Percentiles rank a stretch among this genome's conserved stretches.
Conservation (phyloP, 2,797 vertebrate species). For the Aldrovandia affinis region DNA sequence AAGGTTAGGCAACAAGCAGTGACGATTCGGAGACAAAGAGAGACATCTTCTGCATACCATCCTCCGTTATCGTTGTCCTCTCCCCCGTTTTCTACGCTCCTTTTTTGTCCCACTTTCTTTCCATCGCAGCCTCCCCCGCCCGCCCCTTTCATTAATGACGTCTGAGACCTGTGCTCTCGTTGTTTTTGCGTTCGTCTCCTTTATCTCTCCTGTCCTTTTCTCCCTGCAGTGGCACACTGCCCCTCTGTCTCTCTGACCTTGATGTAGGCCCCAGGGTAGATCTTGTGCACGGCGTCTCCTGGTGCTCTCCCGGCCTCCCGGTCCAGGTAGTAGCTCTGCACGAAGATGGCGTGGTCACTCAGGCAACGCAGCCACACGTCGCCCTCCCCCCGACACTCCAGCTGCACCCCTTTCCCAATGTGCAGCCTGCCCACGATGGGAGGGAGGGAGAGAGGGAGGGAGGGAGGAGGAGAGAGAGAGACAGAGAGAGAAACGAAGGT, state of each 20-base stretch:
- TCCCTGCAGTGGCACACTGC: neutral
- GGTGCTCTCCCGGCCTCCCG: slow-evolving; percentile 80
- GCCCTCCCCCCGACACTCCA: slow-evolving; percentile 76
- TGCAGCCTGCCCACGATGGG: slow-evolving; percentile 64
- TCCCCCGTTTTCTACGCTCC: too few species aligned
- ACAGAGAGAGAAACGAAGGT: neutral
- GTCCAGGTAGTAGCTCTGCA: slow-evolving; percentile 81
- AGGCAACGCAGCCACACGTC: slow-evolving; percentile 81
- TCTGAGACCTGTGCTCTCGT: too few species aligned
- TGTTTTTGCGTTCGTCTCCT: neutral
- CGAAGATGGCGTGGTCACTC: slow-evolving; percentile 78
- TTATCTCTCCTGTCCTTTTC: too few species aligned
- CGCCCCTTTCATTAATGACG: neutral
- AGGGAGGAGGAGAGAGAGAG: neutral
- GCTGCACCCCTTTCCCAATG: slow-evolving; percentile 76
- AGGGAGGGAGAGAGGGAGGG: neutral
- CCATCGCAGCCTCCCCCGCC: neutral
- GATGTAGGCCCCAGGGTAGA: slow-evolving; percentile 79
- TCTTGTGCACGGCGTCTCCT: slow-evolving; percentile 83
- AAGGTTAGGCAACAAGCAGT: too few species aligned
- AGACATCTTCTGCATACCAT: neutral
- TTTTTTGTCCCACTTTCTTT: neutral
- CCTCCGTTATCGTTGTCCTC: too few species aligned
- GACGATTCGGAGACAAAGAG: too few species aligned
- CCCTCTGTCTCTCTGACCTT: slow-evolving; percentile 61